A percentile compares a stretch with the other conserved stretches of the same genome.
Evolutionary conservation across 2,888 invertebrate species (phyloP).

Genomic region (Caenorhabditis virilis): DNA sequence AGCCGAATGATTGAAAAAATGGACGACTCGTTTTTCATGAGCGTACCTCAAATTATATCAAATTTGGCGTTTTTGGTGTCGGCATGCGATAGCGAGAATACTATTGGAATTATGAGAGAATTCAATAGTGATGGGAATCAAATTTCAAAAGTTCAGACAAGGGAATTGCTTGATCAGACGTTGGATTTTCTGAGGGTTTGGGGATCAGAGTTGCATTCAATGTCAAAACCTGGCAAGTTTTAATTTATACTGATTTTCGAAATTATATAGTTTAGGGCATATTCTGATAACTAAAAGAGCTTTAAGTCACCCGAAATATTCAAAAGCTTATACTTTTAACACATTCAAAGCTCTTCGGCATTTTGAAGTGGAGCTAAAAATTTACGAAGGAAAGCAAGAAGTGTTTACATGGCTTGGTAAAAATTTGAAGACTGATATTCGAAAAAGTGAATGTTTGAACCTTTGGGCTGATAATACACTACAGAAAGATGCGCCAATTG

Average conservation of each 20-base stretch:
- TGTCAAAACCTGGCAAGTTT: slow-evolving; percentile 8
- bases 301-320: slow-evolving; percentile 7
- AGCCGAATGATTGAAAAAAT: slow-evolving; percentile 7
- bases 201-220: background rate
- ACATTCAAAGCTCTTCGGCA: slow-evolving; percentile 8
- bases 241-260: background rate
- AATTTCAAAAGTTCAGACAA: slow-evolving; percentile 4
- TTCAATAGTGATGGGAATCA: background rate
- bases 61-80: slow-evolving; percentile 6
- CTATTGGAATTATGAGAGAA: background rate
- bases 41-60: slow-evolving; percentile 4
- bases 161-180: slow-evolving; percentile 1
- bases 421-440: background rate
- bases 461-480: background rate
- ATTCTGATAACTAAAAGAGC: background rate
- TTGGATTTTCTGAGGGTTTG: slow-evolving; percentile 3
- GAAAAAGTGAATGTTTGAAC: background rate
- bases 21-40: slow-evolving; percentile 2
- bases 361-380: slow-evolving; percentile 30
- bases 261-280: background rate
- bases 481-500: background rate
- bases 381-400: slow-evolving; percentile 15
- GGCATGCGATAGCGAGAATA: slow-evolving; percentile 5
- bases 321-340: slow-evolving; percentile 6
- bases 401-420: background rate